phyloP scores from a whole-genome alignment of 1,140 invertebrate genomes.

The Triops longicaudatus region DNA sequence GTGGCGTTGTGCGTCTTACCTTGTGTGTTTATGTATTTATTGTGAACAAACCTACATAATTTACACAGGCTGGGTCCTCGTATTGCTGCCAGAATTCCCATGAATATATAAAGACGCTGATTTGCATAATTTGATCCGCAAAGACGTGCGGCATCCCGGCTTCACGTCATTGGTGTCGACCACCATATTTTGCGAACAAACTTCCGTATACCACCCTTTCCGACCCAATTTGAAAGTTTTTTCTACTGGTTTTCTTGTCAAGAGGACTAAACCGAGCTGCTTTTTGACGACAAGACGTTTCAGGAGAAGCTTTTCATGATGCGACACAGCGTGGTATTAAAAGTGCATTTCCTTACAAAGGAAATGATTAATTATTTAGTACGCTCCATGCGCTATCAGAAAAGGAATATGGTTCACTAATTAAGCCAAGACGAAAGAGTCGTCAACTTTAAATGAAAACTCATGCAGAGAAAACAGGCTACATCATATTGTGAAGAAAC shows the following conservation, averaged over 20 bases:
- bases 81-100: not conserved
- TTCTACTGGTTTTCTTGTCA: not conserved
- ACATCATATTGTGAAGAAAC: not conserved
- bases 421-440: not conserved
- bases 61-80: not conserved
- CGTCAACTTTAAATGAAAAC: not conserved
- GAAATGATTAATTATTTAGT: not conserved
- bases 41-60: not conserved
- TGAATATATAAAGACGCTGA: not conserved
- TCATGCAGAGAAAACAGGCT: not conserved
- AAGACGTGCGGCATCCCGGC: not conserved
- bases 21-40: not conserved
- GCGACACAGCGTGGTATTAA: not conserved
- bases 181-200: not conserved
- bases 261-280: not conserved
- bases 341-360: not conserved
- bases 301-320: not conserved
- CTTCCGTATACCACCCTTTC: not conserved
- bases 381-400: not conserved
- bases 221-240: not conserved
- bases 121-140: constrained; percentile 2
- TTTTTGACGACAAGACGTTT: not conserved
- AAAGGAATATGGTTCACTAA: not conserved
- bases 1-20: not conserved
- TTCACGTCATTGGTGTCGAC: not conserved